These are phyloP conservation scores for Drosophila ananassae DNA, from an alignment of 1,140 invertebrate genomes.

Conservation along the genomic window DNA sequence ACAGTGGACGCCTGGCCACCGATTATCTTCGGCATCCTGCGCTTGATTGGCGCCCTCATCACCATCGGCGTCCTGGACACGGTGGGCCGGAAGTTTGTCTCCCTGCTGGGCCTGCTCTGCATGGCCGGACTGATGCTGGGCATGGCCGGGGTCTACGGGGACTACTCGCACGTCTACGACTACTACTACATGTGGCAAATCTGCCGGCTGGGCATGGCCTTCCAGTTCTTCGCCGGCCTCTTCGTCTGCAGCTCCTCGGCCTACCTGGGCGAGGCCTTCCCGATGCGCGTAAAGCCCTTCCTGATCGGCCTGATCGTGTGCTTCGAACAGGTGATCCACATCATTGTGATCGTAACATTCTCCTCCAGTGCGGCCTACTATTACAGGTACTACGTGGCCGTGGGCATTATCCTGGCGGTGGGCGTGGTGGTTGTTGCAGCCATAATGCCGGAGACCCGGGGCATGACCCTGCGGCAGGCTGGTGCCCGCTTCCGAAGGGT, in stretches of 20 bases:
- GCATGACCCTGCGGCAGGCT: slow-evolving; percentile 57
- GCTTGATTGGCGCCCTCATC: slow-evolving; percentile 49
- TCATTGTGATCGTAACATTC: slow-evolving; percentile 58
- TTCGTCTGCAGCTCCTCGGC: slow-evolving; percentile 46
- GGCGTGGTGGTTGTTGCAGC: slow-evolving; percentile 46
- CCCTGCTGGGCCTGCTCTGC: slow-evolving; percentile 52
- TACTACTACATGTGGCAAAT: slow-evolving; percentile 51
- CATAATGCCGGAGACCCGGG: slow-evolving; percentile 65
- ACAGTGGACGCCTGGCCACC: slow-evolving; percentile 34
- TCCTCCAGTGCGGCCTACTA: not conserved
- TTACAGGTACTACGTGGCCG: slow-evolving; percentile 54
- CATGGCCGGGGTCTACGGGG: slow-evolving; percentile 58
- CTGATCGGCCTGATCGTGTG: slow-evolving; percentile 60
- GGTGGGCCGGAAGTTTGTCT: slow-evolving; percentile 54
- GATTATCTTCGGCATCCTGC: slow-evolving; percentile 41
- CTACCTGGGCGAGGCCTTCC: slow-evolving; percentile 70
- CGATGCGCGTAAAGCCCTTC: slow-evolving; percentile 54
- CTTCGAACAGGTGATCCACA: slow-evolving; percentile 66
- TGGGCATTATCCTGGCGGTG: slow-evolving; percentile 61
- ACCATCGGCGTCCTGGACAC: slow-evolving; percentile 44
- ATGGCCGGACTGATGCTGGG: slow-evolving; percentile 64
- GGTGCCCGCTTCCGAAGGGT: slow-evolving; percentile 54
- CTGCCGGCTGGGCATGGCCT: slow-evolving; percentile 49
- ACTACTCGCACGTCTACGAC: not conserved
- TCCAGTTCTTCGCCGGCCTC: slow-evolving; percentile 72